Conservation (phyloP, 2,888 invertebrate genomes). For the Meandrusa payeni region DNA sequence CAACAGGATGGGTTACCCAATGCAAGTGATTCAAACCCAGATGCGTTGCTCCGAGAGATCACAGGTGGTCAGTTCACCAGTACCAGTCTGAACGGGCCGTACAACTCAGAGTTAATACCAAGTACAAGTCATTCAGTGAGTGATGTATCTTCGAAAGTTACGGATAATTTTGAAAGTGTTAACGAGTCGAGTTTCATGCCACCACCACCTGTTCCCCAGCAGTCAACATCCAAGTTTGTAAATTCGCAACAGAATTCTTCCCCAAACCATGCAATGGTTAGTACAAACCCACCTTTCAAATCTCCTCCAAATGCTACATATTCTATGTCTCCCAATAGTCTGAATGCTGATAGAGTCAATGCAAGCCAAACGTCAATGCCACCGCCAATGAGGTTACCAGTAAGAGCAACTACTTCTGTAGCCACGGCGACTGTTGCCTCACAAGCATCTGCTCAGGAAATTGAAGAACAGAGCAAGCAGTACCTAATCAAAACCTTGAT, state of each 20-base stretch:
- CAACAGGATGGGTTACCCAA: conserved; percentile 30
- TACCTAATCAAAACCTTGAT: conserved; percentile 95
- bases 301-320: conserved; percentile 44
- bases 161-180: conserved; percentile 32
- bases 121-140: conserved; percentile 32
- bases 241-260: conserved; percentile 30
- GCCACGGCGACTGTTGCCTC: conserved; percentile 69
- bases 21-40: conserved; percentile 37
- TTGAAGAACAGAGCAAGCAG: conserved; percentile 85
- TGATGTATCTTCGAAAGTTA: conserved; percentile 45
- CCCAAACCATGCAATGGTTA: conserved; percentile 33
- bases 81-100: conserved; percentile 44
- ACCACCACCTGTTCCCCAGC: conserved; percentile 54
- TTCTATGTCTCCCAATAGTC: conserved; percentile 30
- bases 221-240: conserved; percentile 43
- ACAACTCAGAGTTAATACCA: conserved; percentile 35
- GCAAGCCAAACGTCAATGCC: conserved; percentile 49
- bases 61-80: conserved; percentile 47
- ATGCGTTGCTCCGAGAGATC: conserved; percentile 48
- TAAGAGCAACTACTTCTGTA: conserved; percentile 50
- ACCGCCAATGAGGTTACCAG: conserved; percentile 58
- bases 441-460: conserved; percentile 77
- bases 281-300: conserved; percentile 40
- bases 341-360: conserved; percentile 25
- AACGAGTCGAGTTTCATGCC: conserved; percentile 57